Base-by-base conservation (phyloP, 2,113 vertebrate genomes). In the Tupaia chinensis region DNA sequence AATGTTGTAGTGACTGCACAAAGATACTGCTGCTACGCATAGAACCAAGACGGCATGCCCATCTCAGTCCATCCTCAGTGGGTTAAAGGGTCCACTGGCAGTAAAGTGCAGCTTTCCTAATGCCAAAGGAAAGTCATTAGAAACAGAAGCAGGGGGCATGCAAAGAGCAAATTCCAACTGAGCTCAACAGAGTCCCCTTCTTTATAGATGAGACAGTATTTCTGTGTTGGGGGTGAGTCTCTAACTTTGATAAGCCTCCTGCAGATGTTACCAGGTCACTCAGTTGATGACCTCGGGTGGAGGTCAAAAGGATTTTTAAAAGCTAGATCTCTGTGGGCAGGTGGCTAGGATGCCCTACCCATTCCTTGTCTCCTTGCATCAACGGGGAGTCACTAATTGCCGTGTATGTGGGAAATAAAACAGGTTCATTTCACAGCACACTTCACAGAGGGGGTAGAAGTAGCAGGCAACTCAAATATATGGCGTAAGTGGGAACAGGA, bases 401-500 rank as follows among this genome's bases (percentile, higher is more conserved):
- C 96, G 82, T 83, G 92, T 63, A 2, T 54, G 68, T 91, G 34
- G 56, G 87, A 95, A 96, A 96, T 94, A 86, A 96, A 96, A 90
- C 56, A 94, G 70, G 83, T 89, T 96, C 89, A 89, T 96, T 97
- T 87, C 74, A 60, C 78, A 89, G 70, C 65, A 96, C 86, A 89
- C 58, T 97, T 93, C 91, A 94, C 89, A 94, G 82, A 96, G 70
- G 23, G 23, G 60, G 56, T 60, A 79, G 60, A 96, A 95, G 82
- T 94, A 93, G 60, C 79, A 89, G 91, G 78, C 27, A 93, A 93
- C 70, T 95, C 66, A 88, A 84, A 94, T 91, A 92, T 12, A 87
- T 58, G 65, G 88, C 93, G 95, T 74, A 97, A 69, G 93, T 95
- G 91, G 91, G 91, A 95, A n/a, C 63, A 94, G 69, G 53, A 91